Percentiles rank a stretch among this genome's conserved stretches.
phyloP scores from a whole-genome alignment of 2,888 invertebrate species.

The Tetramorium bicarinatum region DNA sequence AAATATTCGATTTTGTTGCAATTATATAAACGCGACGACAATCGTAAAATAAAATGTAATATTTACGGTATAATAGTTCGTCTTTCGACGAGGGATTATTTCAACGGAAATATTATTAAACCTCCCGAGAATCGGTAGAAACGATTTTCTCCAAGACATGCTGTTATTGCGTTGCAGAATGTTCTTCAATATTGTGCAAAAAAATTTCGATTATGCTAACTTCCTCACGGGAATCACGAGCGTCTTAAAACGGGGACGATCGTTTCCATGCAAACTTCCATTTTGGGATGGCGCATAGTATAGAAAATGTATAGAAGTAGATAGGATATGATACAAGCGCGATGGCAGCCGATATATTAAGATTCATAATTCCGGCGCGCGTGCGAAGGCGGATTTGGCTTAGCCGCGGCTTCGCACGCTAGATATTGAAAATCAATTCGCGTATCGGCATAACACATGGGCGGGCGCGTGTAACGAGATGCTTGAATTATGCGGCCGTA shows the following conservation, averaged over 20 bases:
- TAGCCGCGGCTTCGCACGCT: conserved; percentile 20
- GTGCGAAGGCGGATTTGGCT: neutral
- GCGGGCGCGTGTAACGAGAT: conserved; percentile 41
- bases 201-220: conserved; percentile 29
- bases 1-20: conserved; percentile 6
- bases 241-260: neutral
- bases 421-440: conserved; percentile 57
- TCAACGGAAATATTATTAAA: neutral
- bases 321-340: neutral
- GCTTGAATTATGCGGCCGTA: conserved; percentile 54
- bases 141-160: neutral
- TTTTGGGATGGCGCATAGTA: neutral
- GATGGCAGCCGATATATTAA: conserved; percentile 18
- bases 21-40: neutral
- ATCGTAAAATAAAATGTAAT: neutral
- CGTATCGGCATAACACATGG: conserved; percentile 29
- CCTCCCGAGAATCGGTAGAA: neutral
- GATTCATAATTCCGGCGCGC: conserved; percentile 32
- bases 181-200: conserved; percentile 5
- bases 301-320: conserved; percentile 4
- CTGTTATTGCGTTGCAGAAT: neutral
- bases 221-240: neutral
- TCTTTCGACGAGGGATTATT: neutral
- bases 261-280: conserved; percentile 6
- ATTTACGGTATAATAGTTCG: neutral